A percentile compares a stretch with the other conserved stretches of the same genome.
Conservation (phyloP, 2,797 vertebrate species). For the Liparis tanakae region DNA sequence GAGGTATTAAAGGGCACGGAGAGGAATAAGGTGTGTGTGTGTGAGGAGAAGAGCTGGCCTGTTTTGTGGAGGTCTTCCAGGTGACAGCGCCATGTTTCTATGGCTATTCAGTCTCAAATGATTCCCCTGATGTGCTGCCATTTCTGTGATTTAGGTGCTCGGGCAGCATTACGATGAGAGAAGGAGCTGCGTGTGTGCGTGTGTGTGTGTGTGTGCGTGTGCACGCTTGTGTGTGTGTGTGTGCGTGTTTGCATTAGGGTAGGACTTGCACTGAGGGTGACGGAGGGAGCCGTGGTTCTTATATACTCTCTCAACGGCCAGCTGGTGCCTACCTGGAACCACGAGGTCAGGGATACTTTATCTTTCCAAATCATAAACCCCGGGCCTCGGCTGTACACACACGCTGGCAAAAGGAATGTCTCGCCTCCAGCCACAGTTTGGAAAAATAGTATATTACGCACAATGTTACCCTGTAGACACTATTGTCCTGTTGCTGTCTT, state of each 20-base stretch:
- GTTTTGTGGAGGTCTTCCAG: conserved; percentile 75
- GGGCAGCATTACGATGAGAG: conserved; percentile 74
- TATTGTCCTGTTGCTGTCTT: conserved; percentile 59
- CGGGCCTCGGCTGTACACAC: conserved; percentile 55
- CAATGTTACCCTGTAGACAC: conserved; percentile 69
- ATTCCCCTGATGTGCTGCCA: conserved; percentile 83
- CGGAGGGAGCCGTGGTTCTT: conserved; percentile 62
- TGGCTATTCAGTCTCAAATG: conserved; percentile 81
- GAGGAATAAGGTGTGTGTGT: conserved; percentile 61
- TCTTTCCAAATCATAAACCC: conserved; percentile 79
- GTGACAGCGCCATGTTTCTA: conserved; percentile 83
- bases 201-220: conserved; percentile 18
- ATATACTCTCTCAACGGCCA: conserved; percentile 68
- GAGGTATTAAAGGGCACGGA: conserved; percentile 78
- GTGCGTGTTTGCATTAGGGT: conserved; percentile 32
- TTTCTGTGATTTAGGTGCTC: conserved; percentile 84
- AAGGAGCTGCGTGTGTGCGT: conserved; percentile 50
- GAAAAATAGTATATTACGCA: conserved; percentile 75
- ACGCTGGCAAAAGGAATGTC: conserved; percentile 74
- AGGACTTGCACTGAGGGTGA: conserved; percentile 49
- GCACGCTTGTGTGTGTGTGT: conserved; percentile 23
- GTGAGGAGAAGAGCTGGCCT: conserved; percentile 49
- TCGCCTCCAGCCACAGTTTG: conserved; percentile 72
- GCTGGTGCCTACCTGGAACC: conserved; percentile 73
- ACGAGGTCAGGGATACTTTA: conserved; percentile 72